phyloP scores from a whole-genome alignment of 2,888 invertebrate genomes.

The Hirudinaria manillensis region DNA sequence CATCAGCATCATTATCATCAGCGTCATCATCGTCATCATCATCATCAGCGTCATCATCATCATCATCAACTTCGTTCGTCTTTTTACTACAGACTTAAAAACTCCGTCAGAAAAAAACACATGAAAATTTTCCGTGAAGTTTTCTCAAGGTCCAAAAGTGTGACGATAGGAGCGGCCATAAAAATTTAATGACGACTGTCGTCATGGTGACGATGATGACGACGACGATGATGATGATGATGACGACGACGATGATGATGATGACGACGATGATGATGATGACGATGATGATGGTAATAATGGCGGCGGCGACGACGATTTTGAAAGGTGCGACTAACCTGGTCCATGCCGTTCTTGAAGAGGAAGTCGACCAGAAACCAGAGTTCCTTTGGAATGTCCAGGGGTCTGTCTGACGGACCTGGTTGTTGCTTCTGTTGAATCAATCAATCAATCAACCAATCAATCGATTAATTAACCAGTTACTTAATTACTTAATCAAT shows the following conservation, averaged over 20 bases:
- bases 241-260: not conserved
- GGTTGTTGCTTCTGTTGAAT: not conserved
- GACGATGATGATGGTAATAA: not conserved
- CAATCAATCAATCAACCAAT: not conserved
- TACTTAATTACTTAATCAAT: not conserved
- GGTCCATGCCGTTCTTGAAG: constrained; percentile 74
- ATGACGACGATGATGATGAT: not conserved
- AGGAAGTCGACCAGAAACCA: constrained; percentile 86
- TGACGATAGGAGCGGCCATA: too few species aligned
- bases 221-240: not conserved
- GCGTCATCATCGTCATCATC: too few species aligned
- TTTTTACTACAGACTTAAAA: too few species aligned
- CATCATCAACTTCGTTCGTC: too few species aligned
- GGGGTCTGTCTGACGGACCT: constrained; percentile 46
- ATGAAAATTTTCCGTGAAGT: too few species aligned
- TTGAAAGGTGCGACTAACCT: constrained; percentile 42
- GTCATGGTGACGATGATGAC: not conserved
- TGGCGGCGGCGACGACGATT: not conserved
- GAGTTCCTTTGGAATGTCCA: constrained; percentile 80
- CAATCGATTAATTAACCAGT: not conserved
- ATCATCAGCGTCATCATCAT: too few species aligned
- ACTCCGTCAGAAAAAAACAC: too few species aligned
- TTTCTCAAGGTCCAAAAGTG: too few species aligned
- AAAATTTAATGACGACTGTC: not conserved
- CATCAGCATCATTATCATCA: too few species aligned